phyloP scores from a whole-genome alignment of 1,140 invertebrate species.

The Zaprionus lachaisei region DNA sequence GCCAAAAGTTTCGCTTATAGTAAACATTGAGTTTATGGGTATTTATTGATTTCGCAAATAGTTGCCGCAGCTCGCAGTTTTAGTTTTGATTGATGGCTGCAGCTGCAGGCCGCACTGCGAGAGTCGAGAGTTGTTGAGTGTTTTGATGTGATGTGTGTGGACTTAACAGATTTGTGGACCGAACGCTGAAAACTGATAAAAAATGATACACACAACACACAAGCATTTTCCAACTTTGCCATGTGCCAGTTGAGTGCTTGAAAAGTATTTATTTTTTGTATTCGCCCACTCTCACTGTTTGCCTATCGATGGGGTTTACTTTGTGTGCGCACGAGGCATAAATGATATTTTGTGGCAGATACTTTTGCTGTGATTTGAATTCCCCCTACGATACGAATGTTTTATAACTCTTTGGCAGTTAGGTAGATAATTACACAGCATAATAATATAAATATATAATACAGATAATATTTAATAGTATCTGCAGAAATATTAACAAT shows the following conservation, averaged over 20 bases:
- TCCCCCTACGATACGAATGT: too few relatives aligned
- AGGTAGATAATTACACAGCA: too few relatives aligned
- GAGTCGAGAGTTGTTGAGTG: constrained; percentile 18
- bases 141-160: constrained; percentile 34
- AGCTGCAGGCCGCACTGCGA: constrained; percentile 18
- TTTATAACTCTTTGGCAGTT: too few relatives aligned
- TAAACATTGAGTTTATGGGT: constrained; percentile 68
- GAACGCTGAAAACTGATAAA: constrained; percentile 42
- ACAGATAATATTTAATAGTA: not conserved
- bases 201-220: constrained; percentile 26
- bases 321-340: constrained; percentile 2
- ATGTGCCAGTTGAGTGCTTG: constrained; percentile 7
- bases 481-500: not conserved
- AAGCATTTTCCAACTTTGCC: constrained; percentile 6
- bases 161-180: constrained; percentile 39
- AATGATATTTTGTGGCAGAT: not conserved
- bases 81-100: constrained; percentile 67
- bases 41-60: constrained; percentile 80
- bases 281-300: not conserved
- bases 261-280: constrained; percentile 17
- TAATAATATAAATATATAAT: not conserved
- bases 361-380: not conserved
- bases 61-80: constrained; percentile 53
- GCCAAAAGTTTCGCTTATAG: constrained; percentile 56
- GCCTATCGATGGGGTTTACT: not conserved